These are phyloP conservation scores for Ctena decussata DNA, from an alignment of 2,888 invertebrate species.

Conservation along the genomic window DNA sequence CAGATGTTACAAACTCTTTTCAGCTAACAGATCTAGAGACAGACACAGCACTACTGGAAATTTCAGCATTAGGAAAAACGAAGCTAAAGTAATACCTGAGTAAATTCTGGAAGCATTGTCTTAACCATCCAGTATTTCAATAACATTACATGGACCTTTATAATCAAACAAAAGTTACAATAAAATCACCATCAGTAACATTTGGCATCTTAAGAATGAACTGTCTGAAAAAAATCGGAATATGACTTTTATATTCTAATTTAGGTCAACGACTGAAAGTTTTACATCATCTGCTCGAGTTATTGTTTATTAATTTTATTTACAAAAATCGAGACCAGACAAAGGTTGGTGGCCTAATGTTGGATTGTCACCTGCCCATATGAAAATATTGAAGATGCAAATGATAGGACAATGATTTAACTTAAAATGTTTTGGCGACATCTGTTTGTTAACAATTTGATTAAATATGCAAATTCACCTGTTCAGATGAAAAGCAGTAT, in stretches of 20 bases:
- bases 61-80: too few relatives aligned
- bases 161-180: too few relatives aligned
- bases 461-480: background rate
- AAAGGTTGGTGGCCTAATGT: conserved; percentile 1
- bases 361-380: background rate
- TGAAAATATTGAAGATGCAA: background rate
- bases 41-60: too few relatives aligned
- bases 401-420: background rate
- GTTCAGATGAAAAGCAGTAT: background rate
- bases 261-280: background rate
- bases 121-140: too few relatives aligned
- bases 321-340: background rate
- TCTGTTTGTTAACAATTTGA: background rate
- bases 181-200: too few relatives aligned
- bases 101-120: background rate
- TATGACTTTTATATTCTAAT: background rate
- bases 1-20: too few relatives aligned
- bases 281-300: background rate
- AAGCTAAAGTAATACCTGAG: background rate
- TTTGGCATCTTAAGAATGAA: too few relatives aligned
- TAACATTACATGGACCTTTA: too few relatives aligned
- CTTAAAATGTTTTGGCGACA: background rate
- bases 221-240: background rate
- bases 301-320: conserved; percentile 3
- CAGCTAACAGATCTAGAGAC: too few relatives aligned